Conservation (phyloP, 2,113 vertebrate genomes). For the Tympanuchus pallidicinctus region DNA sequence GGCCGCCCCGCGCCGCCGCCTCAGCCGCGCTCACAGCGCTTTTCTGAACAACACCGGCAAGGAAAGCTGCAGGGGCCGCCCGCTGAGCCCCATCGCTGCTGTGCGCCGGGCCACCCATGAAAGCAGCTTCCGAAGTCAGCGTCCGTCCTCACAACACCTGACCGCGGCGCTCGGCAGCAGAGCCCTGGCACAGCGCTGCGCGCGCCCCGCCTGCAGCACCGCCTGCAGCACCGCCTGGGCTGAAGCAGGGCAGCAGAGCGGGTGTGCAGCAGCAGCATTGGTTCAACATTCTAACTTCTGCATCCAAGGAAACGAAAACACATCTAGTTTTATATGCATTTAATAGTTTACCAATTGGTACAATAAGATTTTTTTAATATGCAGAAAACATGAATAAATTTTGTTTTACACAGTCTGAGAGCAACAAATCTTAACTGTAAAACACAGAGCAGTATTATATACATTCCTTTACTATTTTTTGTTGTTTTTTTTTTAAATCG, state of each 20-base stretch:
- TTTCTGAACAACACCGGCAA: no score
- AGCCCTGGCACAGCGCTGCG: background rate
- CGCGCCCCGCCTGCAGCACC: background rate
- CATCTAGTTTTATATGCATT: conserved; percentile 88
- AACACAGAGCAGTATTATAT: conserved; percentile 90
- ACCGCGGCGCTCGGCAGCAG: background rate
- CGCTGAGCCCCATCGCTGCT: no score
- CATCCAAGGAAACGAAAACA: conserved; percentile 64
- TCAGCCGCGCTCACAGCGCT: no score
- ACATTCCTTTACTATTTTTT: conserved; percentile 86
- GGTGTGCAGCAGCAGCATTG: background rate
- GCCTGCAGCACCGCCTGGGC: fast-evolving
- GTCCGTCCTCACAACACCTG: fast-evolving
- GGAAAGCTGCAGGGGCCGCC: no score
- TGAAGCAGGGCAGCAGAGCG: background rate
- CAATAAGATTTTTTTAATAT: conserved; percentile 92
- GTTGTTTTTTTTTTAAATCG: conserved; percentile 47
- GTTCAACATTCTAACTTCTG: conserved; percentile 43
- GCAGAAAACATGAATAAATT: conserved; percentile 92
- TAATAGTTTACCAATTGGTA: conserved; percentile 92
- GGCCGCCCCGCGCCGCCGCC: no score
- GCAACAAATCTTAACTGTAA: conserved; percentile 91
- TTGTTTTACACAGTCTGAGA: conserved; percentile 91
- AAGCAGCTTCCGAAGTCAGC: fast-evolving
- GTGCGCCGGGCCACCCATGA: fast-evolving